Evolutionary conservation across 2,888 invertebrate species (phyloP), one percentile per base, ranked within the genome.

Genomic region (Crossocerus cetratus): DNA sequence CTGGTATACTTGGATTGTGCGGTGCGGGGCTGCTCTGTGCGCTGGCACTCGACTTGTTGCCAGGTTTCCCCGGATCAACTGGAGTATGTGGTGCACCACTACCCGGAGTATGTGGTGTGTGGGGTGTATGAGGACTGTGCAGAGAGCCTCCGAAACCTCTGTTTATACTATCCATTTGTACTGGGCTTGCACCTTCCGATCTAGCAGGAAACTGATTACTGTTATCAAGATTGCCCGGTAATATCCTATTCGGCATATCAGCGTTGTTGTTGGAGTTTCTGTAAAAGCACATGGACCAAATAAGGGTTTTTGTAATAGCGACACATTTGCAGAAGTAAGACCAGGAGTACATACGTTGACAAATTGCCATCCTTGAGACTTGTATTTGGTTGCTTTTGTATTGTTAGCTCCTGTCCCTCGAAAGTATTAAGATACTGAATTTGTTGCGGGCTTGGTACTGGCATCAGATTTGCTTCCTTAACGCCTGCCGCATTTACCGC

Each of bases 401-500:
- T 98, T 84, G 97, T 98, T 88, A 98, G 92, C 91, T 98, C 98
- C 93, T 98, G 98, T 77, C 97, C 97, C 93, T 98, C 98, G 91
- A 98, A 98, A 84, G 97, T 96, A 92, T 97, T 97, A 88, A 98
- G 94, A 92, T 98, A 98, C 84, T 97, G 97, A 89, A 98, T 97
- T 93, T 97, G 98, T 91, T 98, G 97, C 69, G 98, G 98, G 79
- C 98, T 98, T 81, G 98, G 98, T 86, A 98, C 98, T 77, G 98
- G 98, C 96, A 98, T 96, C 88, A 98, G 92, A 91, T 97, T 97
- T 65, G 96, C 96, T 91, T 96, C 96, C 92, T 96, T 96, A 72
- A 92, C 93, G 71, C 91, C 90, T 58, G 90, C 80, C 61, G 89
- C 82, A 74, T 88, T 88, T 55, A 88, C 88, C 18, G 90, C 87